Conservation (phyloP, 1,140 invertebrate species). For the Trichonephila inaurata region DNA sequence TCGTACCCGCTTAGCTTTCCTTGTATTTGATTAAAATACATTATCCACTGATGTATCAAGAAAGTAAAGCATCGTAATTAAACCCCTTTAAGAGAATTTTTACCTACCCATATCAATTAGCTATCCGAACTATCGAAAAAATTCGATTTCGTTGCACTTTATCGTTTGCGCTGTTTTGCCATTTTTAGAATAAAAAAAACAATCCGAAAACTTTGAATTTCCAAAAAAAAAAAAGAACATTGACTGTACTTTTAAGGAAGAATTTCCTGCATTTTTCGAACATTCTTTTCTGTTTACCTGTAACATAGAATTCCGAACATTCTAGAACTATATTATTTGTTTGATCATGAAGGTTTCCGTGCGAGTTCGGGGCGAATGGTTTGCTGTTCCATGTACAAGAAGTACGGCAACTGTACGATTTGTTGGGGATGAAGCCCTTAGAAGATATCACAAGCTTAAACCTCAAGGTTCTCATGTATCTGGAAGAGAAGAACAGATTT, state of each 20-base stretch:
- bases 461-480: constrained; percentile 77
- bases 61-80: constrained; percentile 53
- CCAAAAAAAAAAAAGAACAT: too few relatives aligned
- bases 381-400: constrained; percentile 85
- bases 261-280: neutral
- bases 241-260: neutral
- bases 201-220: neutral
- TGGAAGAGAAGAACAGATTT: constrained; percentile 81
- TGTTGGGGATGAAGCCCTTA: constrained; percentile 84
- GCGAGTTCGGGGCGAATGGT: constrained; percentile 84
- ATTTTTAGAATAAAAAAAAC: neutral
- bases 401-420: constrained; percentile 82
- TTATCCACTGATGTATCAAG: constrained; percentile 59
- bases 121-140: neutral
- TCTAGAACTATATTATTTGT: neutral
- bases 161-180: neutral
- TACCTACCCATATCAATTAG: neutral
- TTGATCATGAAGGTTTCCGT: constrained; percentile 85
- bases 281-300: neutral
- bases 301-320: too few relatives aligned
- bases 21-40: neutral
- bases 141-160: neutral
- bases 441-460: constrained; percentile 82
- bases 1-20: neutral
- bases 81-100: neutral